Percentiles rank a stretch among this genome's conserved stretches.
phyloP scores from a whole-genome alignment of 1,140 invertebrate species.

The Brevipalpus yothersi region DNA sequence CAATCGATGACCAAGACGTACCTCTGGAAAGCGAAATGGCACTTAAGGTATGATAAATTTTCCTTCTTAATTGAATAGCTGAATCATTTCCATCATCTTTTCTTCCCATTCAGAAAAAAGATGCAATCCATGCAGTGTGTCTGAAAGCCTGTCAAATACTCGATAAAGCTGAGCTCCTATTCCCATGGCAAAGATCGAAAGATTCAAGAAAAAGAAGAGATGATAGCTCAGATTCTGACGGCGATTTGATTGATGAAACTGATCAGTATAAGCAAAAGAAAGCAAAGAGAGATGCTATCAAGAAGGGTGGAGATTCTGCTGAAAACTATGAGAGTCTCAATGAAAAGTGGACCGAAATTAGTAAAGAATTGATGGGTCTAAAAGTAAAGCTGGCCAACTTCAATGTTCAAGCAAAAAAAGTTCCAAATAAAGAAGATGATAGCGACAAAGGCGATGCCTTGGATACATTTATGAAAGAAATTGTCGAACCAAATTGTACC shows the following conservation, averaged over 20 bases:
- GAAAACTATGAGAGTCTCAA: conserved; percentile 5
- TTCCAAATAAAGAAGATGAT: background rate
- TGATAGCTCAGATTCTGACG: conserved; percentile 1
- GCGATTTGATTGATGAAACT: conserved; percentile 6
- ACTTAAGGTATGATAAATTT: background rate
- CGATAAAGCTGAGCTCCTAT: conserved; percentile 8
- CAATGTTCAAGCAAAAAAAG: background rate
- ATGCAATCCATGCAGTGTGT: conserved; percentile 5
- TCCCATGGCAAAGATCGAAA: conserved; percentile 9
- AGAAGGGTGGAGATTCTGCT: background rate
- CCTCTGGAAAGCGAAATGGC: conserved; percentile 1
- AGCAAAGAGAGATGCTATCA: background rate
- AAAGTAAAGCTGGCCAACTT: conserved; percentile 5
- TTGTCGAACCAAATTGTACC: background rate
- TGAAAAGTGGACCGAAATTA: conserved; percentile 6
- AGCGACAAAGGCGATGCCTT: conserved; percentile 1
- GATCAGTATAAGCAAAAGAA: conserved; percentile 1
- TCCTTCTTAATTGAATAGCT: background rate
- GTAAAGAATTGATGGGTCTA: conserved; percentile 4
- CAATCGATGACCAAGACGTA: conserved; percentile 7
- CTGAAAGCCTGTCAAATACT: conserved; percentile 5
- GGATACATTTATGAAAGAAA: conserved; percentile 4
- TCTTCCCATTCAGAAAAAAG: conserved; percentile 7
- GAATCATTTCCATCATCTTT: background rate
- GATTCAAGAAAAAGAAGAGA: background rate